phyloP scores from a whole-genome alignment of 2,888 invertebrate species.

The Ectemnius lituratus region DNA sequence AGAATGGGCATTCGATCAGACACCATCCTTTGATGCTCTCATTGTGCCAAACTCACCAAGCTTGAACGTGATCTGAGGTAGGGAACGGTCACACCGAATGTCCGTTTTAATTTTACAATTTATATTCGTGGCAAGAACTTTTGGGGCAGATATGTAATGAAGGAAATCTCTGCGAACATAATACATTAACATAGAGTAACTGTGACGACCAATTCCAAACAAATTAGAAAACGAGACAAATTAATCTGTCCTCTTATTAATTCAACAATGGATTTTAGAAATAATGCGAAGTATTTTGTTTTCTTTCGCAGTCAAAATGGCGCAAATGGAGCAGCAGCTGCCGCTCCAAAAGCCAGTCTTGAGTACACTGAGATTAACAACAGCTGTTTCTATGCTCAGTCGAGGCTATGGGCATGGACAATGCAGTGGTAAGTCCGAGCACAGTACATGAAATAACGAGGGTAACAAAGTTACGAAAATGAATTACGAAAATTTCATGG shows the following conservation, averaged over 20 bases:
- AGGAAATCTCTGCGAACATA: slow-evolving; percentile 84
- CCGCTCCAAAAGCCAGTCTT: slow-evolving; percentile 79
- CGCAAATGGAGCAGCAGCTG: slow-evolving; percentile 76
- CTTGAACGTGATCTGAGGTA: slow-evolving; percentile 83
- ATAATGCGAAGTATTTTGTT: neutral
- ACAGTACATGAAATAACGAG: neutral
- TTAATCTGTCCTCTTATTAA: too few relatives aligned
- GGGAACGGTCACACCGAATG: slow-evolving; percentile 87
- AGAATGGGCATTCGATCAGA: too few relatives aligned
- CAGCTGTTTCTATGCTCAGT: slow-evolving; percentile 80
- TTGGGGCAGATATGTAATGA: slow-evolving; percentile 83
- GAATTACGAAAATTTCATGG: slow-evolving; percentile 5
- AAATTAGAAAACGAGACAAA: too few relatives aligned
- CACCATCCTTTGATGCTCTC: too few relatives aligned
- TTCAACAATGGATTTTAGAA: slow-evolving; percentile 6
- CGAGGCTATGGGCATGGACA: slow-evolving; percentile 80
- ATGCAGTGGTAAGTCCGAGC: slow-evolving; percentile 75
- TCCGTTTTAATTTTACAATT: slow-evolving; percentile 87
- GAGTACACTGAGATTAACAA: slow-evolving; percentile 78
- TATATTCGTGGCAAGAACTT: slow-evolving; percentile 85
- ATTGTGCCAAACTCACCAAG: slow-evolving; percentile 76
- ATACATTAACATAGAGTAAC: slow-evolving; percentile 17
- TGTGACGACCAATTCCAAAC: too few relatives aligned
- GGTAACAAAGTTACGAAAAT: neutral
- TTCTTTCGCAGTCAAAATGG: slow-evolving; percentile 68